A percentile compares a stretch with the other conserved stretches of the same genome.
phyloP scores from a whole-genome alignment of 2,113 vertebrate species.

The Paradisaea rubra region DNA sequence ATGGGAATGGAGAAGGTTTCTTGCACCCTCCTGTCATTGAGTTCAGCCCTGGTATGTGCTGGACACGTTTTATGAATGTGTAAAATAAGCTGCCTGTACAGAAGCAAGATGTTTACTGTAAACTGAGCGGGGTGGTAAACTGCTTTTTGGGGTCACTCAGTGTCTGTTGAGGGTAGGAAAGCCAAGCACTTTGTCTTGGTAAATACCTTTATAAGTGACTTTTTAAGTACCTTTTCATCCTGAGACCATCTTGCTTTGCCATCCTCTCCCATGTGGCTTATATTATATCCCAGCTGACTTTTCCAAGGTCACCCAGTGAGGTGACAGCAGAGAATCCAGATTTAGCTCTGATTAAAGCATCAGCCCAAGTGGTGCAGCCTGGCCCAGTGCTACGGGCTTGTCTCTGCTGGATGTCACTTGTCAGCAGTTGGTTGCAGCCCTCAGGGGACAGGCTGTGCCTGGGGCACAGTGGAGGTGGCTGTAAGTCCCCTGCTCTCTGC shows the following conservation, averaged over 20 bases:
- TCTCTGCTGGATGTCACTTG: not conserved
- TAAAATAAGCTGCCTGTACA: not conserved
- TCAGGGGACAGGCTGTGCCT: not conserved
- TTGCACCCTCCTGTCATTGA: not conserved
- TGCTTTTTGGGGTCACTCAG: not conserved
- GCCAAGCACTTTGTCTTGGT: not conserved
- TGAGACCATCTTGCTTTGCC: not conserved
- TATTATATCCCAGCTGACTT: not conserved
- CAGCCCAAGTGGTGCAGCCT: not conserved
- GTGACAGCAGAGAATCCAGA: not conserved
- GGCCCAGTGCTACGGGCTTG: rapidly evolving
- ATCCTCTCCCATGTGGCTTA: not conserved
- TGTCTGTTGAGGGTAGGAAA: not conserved
- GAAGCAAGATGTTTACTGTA: not conserved
- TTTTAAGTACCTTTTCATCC: not conserved
- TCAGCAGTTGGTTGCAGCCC: not conserved
- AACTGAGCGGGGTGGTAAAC: not conserved
- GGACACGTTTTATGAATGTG: not conserved
- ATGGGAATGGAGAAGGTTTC: not conserved
- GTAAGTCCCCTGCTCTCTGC: not conserved
- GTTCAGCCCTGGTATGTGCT: not conserved
- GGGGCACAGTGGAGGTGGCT: not conserved
- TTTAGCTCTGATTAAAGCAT: not conserved
- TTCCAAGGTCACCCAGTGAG: not conserved
- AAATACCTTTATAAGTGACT: not conserved